Base-by-base conservation (phyloP, 2,113 vertebrate genomes). In the zebrafish (Danio rerio) region DNA sequence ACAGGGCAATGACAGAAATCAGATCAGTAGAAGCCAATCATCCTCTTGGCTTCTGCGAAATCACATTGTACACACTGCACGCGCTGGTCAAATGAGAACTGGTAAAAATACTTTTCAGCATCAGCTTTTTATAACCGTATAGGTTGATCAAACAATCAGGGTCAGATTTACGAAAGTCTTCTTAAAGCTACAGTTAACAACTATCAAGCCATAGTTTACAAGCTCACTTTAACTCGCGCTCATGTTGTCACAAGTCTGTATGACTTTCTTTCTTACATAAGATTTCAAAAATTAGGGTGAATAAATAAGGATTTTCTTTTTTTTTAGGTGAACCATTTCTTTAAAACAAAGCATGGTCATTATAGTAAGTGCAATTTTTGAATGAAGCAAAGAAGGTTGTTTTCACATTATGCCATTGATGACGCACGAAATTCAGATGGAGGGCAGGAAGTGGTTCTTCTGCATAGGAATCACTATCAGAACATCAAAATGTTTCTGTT, bases 21-120 rank as follows among this genome's bases (percentile, higher is more conserved):
- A 21, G 58, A 77, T 77, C 18, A 77, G 43, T 16, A 7, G 45
- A 42, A 73, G 21, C 69, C n/a, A n/a, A 7, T 70, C 66, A 49
- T 70, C 42, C 12, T 21, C 62, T 68, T 45, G 42, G 42, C 13
- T 45, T 45, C 45, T 47, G 45, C n/a, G 3, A 45, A 49, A 49
- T 8, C 42, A 69, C 16, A 45, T 50, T 7, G 68, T 18, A 50
- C n/a, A 53, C 9, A 71, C 20, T 15, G 20, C n/a, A 52, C 12
- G 20, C 49, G 18, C 12, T 71, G 10, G 6, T 52, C 15, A 71
- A 49, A 52, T 50, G 18, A 71, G 10, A 9, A 21, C 47, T 71
- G 42, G 5, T 50, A n/a, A 71, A 52, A 71, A 5, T 69, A 18
- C 42, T n/a, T 31, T 31, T 31, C 31, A 31, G 31, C 31, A 31